Evolutionary conservation across 2,797 vertebrate species (phyloP).

Genomic region (Ctenopoma multispine): DNA sequence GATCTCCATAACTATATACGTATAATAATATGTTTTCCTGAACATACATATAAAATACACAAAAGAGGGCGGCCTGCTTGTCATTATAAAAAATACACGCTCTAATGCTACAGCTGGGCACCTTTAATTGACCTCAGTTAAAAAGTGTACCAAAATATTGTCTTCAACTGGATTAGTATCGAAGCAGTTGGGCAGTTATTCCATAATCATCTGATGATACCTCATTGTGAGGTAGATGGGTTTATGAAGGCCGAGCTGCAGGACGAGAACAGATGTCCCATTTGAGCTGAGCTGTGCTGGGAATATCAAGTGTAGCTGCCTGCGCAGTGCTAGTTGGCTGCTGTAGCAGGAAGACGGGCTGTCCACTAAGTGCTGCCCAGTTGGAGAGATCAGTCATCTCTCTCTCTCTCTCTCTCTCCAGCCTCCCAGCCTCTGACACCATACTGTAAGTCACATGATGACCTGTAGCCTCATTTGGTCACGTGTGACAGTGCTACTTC

Average conservation of each 20-base stretch:
- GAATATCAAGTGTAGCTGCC: conserved; percentile 74
- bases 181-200: conserved; percentile 58
- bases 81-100: not conserved
- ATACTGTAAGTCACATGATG: conserved; percentile 19
- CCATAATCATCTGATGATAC: conserved; percentile 49
- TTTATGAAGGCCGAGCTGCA: conserved; percentile 58
- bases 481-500: not conserved
- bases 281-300: conserved; percentile 65
- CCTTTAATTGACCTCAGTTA: conserved; percentile 2
- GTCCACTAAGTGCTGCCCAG: conserved; percentile 63
- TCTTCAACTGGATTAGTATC: conserved; percentile 48
- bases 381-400: conserved; percentile 52
- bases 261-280: conserved; percentile 79
- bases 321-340: conserved; percentile 58
- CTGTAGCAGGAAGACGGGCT: conserved; percentile 59
- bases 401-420: conserved; percentile 6
- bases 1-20: conserved; percentile 17
- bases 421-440: conserved; percentile 2
- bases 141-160: conserved; percentile 12
- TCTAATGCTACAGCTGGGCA: not conserved
- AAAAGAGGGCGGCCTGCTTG: not conserved
- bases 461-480: conserved; percentile 8
- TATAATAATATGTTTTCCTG: conserved; percentile 7
- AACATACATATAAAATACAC: not conserved
- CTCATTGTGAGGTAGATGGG: conserved; percentile 58